Conservation (phyloP, 2,113 vertebrate species). For the Entosphenus tridentatus region DNA sequence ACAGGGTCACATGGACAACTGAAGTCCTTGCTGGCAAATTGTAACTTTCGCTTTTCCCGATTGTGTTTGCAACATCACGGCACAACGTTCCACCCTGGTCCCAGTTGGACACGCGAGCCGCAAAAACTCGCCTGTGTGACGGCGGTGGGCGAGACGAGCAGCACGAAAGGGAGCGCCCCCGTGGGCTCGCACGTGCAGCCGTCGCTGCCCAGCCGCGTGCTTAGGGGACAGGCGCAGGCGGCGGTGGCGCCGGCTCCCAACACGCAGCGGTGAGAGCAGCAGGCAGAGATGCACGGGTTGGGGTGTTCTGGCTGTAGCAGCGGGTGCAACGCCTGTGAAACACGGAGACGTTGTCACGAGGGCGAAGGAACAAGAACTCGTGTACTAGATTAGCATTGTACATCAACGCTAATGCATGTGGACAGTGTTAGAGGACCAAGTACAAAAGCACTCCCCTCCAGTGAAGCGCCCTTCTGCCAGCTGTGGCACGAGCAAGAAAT, state of each 20-base stretch:
- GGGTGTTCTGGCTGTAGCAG: background rate
- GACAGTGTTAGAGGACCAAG: too few relatives aligned
- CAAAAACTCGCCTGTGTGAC: background rate
- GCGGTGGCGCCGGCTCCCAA: background rate
- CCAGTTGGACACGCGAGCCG: too few relatives aligned
- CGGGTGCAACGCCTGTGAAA: background rate
- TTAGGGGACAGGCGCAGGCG: background rate
- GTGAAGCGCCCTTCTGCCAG: too few relatives aligned
- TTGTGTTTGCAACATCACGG: too few relatives aligned
- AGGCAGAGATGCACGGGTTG: background rate
- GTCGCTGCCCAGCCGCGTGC: background rate
- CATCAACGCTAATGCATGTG: too few relatives aligned
- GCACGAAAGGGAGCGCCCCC: background rate
- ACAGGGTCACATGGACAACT: too few relatives aligned
- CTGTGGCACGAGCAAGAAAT: too few relatives aligned
- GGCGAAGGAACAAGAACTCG: background rate
- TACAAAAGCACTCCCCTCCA: too few relatives aligned
- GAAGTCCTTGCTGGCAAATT: too few relatives aligned
- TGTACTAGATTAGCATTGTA: too few relatives aligned
- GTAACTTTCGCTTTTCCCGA: too few relatives aligned
- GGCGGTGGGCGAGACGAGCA: background rate
- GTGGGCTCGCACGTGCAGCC: background rate
- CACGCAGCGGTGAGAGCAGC: constrained; percentile 1
- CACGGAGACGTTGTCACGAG: background rate
- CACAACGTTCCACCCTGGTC: too few relatives aligned